Conservation (phyloP, 1,140 invertebrate species). For the Rhagoletis pomonella region DNA sequence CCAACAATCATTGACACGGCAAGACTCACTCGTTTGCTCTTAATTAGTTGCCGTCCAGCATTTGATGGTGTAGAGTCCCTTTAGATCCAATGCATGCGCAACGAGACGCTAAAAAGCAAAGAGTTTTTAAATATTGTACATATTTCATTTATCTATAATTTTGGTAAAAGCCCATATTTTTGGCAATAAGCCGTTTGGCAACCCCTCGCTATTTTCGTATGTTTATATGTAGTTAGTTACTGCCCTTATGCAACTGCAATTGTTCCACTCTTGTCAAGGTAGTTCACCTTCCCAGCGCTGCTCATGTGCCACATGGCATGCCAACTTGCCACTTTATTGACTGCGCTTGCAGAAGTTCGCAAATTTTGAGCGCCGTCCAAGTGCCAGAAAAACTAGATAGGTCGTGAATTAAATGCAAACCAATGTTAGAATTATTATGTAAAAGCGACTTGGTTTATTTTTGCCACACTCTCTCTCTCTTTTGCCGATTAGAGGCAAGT, state of each 20-base stretch:
- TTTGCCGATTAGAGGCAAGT: neutral
- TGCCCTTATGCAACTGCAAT: neutral
- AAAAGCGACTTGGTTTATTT: neutral
- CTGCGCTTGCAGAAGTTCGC: neutral
- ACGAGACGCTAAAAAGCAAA: neutral
- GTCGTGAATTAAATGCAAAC: neutral
- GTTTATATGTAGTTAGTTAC: too few relatives aligned
- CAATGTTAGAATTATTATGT: neutral
- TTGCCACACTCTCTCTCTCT: neutral
- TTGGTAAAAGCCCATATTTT: slow-evolving; percentile 40
- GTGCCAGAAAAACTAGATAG: neutral
- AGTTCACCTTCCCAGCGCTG: neutral
- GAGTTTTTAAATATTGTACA: neutral
- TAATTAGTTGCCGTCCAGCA: too few relatives aligned
- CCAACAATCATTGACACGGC: too few relatives aligned
- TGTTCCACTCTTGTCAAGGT: neutral
- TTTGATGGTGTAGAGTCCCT: neutral
- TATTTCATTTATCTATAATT: slow-evolving; percentile 23
- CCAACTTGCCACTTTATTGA: slow-evolving; percentile 42
- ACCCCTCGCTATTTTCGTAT: neutral
- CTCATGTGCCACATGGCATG: neutral
- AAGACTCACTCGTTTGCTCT: too few relatives aligned
- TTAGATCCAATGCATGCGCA: neutral
- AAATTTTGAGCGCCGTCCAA: neutral
- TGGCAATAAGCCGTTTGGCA: slow-evolving; percentile 20